A percentile compares a stretch with the other conserved stretches of the same genome.
phyloP scores from a whole-genome alignment of 2,797 vertebrate species.

The Pseudochromis fuscus region DNA sequence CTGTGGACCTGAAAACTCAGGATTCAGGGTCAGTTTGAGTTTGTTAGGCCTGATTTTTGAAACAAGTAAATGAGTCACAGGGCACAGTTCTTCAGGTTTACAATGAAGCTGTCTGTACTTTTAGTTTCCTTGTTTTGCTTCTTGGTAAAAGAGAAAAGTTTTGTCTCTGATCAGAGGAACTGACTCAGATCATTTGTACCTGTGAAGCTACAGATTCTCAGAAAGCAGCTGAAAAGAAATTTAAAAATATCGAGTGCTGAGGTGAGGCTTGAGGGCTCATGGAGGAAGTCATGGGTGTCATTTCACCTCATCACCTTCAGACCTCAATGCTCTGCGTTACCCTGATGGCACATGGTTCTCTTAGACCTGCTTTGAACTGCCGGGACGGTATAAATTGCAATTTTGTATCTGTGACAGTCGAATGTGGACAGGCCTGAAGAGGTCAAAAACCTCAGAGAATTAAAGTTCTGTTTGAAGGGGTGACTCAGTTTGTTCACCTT shows the following conservation, averaged over 20 bases:
- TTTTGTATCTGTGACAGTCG: conserved; percentile 41
- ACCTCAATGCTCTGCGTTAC: conserved; percentile 36
- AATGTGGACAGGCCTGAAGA: conserved; percentile 12
- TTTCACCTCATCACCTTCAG: conserved; percentile 20
- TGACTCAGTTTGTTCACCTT: background rate
- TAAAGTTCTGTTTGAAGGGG: background rate
- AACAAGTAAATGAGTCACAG: background rate
- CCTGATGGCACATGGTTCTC: conserved; percentile 23
- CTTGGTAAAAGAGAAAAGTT: background rate
- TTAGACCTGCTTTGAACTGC: conserved; percentile 45
- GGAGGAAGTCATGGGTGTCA: conserved; percentile 17
- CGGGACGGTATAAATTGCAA: conserved; percentile 21
- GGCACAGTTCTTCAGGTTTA: background rate
- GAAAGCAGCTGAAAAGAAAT: conserved; percentile 5
- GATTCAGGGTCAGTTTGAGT: background rate
- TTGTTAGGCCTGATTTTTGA: background rate
- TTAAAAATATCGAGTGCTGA: background rate
- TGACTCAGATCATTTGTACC: background rate
- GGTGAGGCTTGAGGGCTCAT: conserved; percentile 6
- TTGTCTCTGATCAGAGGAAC: too few relatives aligned
- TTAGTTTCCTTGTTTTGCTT: background rate
- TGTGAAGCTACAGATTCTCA: background rate
- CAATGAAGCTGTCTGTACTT: background rate
- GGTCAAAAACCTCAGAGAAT: background rate
- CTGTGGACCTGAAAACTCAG: background rate